Base-by-base conservation (phyloP, 2,113 vertebrate species). In the Chaetodon trifascialis region DNA sequence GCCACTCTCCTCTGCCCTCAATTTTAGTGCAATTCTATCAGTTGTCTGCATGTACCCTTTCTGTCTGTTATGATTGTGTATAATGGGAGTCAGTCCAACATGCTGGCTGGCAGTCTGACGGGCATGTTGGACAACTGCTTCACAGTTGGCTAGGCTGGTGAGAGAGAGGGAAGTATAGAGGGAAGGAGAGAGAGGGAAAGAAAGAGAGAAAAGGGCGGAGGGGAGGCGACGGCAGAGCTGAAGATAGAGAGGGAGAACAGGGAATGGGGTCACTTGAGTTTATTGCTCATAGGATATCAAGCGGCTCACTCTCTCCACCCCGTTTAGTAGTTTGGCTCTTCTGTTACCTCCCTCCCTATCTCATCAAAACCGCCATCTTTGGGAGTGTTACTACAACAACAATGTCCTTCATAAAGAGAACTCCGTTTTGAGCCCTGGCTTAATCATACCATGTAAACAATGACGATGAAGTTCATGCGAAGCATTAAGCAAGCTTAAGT, bases 231-330 rank as follows among this genome's bases (percentile, higher is more conserved):
- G 63, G 87, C 63, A 72, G 81, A 79, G 87, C 79, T 83, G 81
- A 80, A 89, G 83, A 88, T 79, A 86, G 85, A 90, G 73, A 82
- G 83, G 56, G 84, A 85, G 89, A 89, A 65, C 82, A 58, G 86
- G 85, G 87, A 94, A 84, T 42, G 91, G 91, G 95, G 93, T 95
- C 93, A 95, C 91, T 95, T 89, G 92, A 94, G 95, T 96, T 96
- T 94, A 90, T 94, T 95, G 89, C 93, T 93, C 90, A 86, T 91
- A 93, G 91, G 90, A 93, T 94, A 94, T 95, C 91, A 89, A 84
- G 91, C 87, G 68, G 75, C 80, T 91, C 76, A 25, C 86, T 87
- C 78, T 88, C 92, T 92, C 94, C 93, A 79, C 92, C 93, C 89
- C 40, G 36, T 77, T 89, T 88, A 80, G 86, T 64, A 85, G 88